phyloP scores from a whole-genome alignment of 35 echinoderm and acorn worm genomes.

The Eucidaris tribuloides region DNA sequence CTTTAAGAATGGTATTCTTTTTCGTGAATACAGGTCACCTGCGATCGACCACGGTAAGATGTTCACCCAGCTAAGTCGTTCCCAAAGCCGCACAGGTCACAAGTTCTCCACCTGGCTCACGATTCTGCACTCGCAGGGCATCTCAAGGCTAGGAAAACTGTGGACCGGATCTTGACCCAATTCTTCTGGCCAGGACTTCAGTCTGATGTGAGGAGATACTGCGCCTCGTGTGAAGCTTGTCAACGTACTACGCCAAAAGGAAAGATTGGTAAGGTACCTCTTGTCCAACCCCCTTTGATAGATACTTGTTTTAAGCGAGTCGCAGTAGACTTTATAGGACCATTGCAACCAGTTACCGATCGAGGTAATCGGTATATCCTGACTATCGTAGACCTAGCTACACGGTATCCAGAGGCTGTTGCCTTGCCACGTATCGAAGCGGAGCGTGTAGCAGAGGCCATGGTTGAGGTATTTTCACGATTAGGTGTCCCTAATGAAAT shows the following conservation, averaged over 20 bases:
- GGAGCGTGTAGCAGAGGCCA: constrained; percentile 42
- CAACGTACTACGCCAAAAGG: constrained; percentile 38
- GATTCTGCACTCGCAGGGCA: constrained; percentile 53
- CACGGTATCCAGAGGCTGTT: constrained; percentile 38
- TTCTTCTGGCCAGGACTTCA: constrained; percentile 57
- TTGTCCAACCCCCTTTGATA: constrained; percentile 29
- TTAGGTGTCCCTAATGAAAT: constrained; percentile 55
- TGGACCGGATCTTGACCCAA: not conserved
- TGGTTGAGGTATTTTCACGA: constrained; percentile 33
- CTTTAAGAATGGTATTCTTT: not conserved
- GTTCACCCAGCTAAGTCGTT: constrained; percentile 37
- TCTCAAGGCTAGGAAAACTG: constrained; percentile 38
- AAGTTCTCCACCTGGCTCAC: constrained; percentile 49
- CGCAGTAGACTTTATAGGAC: constrained; percentile 39
- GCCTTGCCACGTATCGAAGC: constrained; percentile 55
- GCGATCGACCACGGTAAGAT: constrained; percentile 23
- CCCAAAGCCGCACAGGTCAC: constrained; percentile 23
- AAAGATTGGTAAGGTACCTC: constrained; percentile 40
- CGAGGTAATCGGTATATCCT: constrained; percentile 56
- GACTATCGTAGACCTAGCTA: constrained; percentile 43
- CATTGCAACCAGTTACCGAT: constrained; percentile 39
- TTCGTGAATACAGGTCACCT: constrained; percentile 42
- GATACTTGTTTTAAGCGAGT: constrained; percentile 42
- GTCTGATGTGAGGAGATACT: constrained; percentile 19
- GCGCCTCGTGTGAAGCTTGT: constrained; percentile 47